A percentile compares a stretch with the other conserved stretches of the same genome.
phyloP scores from a whole-genome alignment of 2,888 invertebrate genomes.

The Nipponacmea schrenckii region DNA sequence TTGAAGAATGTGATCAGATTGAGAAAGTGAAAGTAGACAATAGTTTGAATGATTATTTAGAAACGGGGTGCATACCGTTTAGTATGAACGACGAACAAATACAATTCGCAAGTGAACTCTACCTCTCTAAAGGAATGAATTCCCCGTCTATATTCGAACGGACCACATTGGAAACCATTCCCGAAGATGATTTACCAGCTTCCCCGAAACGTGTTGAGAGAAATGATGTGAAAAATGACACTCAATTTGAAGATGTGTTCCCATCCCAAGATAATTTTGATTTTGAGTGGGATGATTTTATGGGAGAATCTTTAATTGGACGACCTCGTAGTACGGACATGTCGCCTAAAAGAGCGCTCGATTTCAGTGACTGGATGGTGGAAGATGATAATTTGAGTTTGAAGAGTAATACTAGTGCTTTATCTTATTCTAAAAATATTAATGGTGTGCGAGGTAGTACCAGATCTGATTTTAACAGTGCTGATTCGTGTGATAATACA shows the following conservation, averaged over 20 bases:
- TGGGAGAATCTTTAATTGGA: slow-evolving; percentile 53
- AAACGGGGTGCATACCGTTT: slow-evolving; percentile 7
- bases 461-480: slow-evolving; percentile 10
- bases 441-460: neutral
- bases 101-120: slow-evolving; percentile 48
- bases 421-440: slow-evolving; percentile 10
- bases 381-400: slow-evolving; percentile 28
- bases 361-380: slow-evolving; percentile 33
- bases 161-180: slow-evolving; percentile 48
- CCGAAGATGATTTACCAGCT: slow-evolving; percentile 39
- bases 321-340: slow-evolving; percentile 40
- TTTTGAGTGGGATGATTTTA: slow-evolving; percentile 59
- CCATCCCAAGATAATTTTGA: slow-evolving; percentile 42
- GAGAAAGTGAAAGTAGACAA: slow-evolving; percentile 1
- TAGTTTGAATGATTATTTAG: slow-evolving; percentile 6
- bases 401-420: slow-evolving; percentile 24
- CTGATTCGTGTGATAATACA: slow-evolving; percentile 3
- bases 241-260: slow-evolving; percentile 47
- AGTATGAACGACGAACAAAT: slow-evolving; percentile 31
- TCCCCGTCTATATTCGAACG: slow-evolving; percentile 42
- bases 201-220: slow-evolving; percentile 41
- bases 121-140: slow-evolving; percentile 49
- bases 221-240: slow-evolving; percentile 33
- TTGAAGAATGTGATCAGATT: slow-evolving; percentile 4
- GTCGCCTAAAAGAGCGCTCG: slow-evolving; percentile 26